Evolutionary conservation across 2,113 vertebrate genomes (phyloP), one percentile per base, ranked within the genome.

Genomic region (Phrynosoma platyrhinos): DNA sequence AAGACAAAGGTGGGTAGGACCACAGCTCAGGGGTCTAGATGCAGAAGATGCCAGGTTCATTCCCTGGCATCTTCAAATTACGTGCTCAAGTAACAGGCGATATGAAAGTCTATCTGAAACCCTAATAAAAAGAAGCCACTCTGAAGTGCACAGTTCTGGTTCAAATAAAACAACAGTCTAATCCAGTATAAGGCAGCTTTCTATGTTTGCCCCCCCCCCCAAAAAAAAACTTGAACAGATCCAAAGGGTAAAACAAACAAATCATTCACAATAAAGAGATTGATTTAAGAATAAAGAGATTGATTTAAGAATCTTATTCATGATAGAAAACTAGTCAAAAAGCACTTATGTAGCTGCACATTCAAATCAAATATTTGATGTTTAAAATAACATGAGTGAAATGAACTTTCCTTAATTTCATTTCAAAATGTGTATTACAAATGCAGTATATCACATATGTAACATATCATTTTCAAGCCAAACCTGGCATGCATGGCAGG

Each of bases 371-470:
- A 82, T 55, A 23, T 83, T 76, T 76, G 71, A 71, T 10, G 27
- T 75, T 7, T 40, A 40, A 32, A 40, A 27, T 47, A 10, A 20
- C 8, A 32, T 62, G 69, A 80, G 23, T 10, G 18, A 20, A 83
- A 79, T 47, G 27, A 79, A 40, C 13, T 4, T 23, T 62, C n/a
- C 30, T 40, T 58, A 58, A 83, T 52, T 80, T 42, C 23, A 58
- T 9, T 25, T 84, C 53, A 78, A 53, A 87, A 87, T 80, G 52
- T 40, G 32, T 79, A 71, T 55, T 58, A 79, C 71, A 66, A 55
- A 55, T 18, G 18, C 21, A 62, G 23, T 72, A 40, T 14, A 23
- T 14, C 7, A 36, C 36, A 36, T 36, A 20, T 69, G 78, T 84
- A 88, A 47, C 8, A 69, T 42, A 30, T 5, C 9, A 20, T 80